phyloP scores from a whole-genome alignment of 1,140 invertebrate species.

The Papilio machaon region DNA sequence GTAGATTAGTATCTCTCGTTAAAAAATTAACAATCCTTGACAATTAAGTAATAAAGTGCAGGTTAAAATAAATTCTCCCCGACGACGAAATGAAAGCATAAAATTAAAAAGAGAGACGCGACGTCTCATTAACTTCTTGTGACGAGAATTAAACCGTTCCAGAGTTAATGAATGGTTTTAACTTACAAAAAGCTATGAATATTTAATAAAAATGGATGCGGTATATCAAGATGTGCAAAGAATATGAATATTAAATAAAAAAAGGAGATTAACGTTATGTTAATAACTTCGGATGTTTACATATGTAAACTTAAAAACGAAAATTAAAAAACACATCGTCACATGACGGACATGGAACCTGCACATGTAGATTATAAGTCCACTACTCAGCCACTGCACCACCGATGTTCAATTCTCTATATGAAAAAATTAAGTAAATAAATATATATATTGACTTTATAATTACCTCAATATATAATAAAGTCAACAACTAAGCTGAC shows the following conservation, averaged over 20 bases:
- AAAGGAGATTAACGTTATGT: slow-evolving; percentile 28
- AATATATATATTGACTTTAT: no score
- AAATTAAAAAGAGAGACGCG: slow-evolving; percentile 68
- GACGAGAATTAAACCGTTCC: slow-evolving; percentile 72
- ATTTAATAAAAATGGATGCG: slow-evolving; percentile 46
- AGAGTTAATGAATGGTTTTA: slow-evolving; percentile 70
- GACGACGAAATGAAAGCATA: slow-evolving; percentile 61
- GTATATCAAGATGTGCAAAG: slow-evolving; percentile 38
- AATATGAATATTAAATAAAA: slow-evolving; percentile 22
- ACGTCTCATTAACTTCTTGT: slow-evolving; percentile 72
- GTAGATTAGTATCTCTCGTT: neutral
- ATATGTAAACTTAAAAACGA: no score
- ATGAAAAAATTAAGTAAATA: no score
- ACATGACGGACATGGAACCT: no score
- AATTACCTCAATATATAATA: no score
- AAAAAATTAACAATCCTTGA: slow-evolving; percentile 28
- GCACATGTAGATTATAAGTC: no score
- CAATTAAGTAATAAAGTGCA: slow-evolving; percentile 33
- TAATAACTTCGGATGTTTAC: neutral
- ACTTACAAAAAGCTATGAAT: slow-evolving; percentile 27
- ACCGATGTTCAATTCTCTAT: no score
- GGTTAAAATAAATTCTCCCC: slow-evolving; percentile 27
- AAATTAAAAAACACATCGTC: no score
- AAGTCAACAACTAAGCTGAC: no score
- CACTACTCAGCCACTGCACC: no score